These are phyloP conservation scores for Lepidurus packardi DNA, from an alignment of 1,140 invertebrate species.

Conservation along the genomic window DNA sequence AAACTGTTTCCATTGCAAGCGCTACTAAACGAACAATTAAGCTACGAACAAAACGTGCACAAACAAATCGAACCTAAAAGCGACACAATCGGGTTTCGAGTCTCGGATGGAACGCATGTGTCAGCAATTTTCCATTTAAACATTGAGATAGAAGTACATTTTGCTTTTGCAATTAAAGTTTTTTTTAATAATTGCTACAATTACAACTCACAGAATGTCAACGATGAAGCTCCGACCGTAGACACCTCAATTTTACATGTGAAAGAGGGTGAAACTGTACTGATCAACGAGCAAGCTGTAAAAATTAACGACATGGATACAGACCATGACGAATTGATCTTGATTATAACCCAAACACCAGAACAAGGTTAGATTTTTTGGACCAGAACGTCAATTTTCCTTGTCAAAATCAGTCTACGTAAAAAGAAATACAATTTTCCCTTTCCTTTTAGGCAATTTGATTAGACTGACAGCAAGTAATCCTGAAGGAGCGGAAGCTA, in stretches of 20 bases:
- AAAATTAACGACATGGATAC: conserved; percentile 31
- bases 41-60: conserved; percentile 33
- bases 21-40: conserved; percentile 33
- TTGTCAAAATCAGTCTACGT: background rate
- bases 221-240: conserved; percentile 32
- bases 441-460: background rate
- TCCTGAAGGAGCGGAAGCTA: background rate
- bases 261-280: background rate
- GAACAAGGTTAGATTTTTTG: background rate
- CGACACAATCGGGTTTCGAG: conserved; percentile 26
- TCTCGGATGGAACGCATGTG: conserved; percentile 30
- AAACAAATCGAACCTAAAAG: background rate
- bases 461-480: background rate
- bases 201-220: conserved; percentile 25
- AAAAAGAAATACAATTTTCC: background rate
- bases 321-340: conserved; percentile 2
- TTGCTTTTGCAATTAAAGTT: background rate
- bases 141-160: conserved; percentile 32
- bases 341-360: background rate
- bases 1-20: conserved; percentile 29
- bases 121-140: conserved; percentile 28
- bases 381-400: background rate
- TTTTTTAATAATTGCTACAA: conserved; percentile 11
- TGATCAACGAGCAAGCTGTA: conserved; percentile 21
- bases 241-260: conserved; percentile 16